Evolutionary conservation across 1,140 invertebrate species (phyloP).

Genomic region (Camponotus floridanus): DNA sequence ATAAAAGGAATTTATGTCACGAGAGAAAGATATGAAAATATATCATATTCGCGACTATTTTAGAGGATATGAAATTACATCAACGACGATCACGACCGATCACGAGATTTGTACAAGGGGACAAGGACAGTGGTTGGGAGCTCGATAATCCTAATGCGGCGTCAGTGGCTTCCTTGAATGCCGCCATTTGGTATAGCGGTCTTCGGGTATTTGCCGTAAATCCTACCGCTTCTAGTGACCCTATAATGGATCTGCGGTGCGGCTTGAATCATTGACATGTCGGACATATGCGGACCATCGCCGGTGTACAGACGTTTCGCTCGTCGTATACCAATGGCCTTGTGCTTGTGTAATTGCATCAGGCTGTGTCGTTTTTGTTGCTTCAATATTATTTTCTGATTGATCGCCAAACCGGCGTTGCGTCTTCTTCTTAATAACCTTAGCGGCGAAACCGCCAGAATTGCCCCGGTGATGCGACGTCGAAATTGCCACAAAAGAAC

Average conservation of each 20-base stretch:
- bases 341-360: conserved; percentile 54
- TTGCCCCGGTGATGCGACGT: conserved; percentile 73
- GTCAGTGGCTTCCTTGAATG: conserved; percentile 39
- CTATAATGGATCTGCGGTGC: conserved; percentile 79
- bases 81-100: conserved; percentile 27
- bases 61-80: not conserved
- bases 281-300: conserved; percentile 75
- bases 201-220: conserved; percentile 83
- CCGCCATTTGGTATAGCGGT: conserved; percentile 6
- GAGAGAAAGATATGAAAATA: not conserved
- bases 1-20: conserved; percentile 7
- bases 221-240: conserved; percentile 83
- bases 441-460: conserved; percentile 76
- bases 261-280: conserved; percentile 53
- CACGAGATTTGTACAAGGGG: conserved; percentile 8
- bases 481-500: conserved; percentile 80
- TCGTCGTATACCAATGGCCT: conserved; percentile 70
- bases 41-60: not conserved
- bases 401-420: conserved; percentile 6
- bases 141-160: not conserved
- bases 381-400: conserved; percentile 42
- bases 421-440: conserved; percentile 71
- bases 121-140: conserved; percentile 6
- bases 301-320: conserved; percentile 79
- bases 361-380: conserved; percentile 31